These are phyloP conservation scores for Actinostola sp. DNA, from an alignment of 92 coral and sea anemone genomes.

Conservation along the genomic window DNA sequence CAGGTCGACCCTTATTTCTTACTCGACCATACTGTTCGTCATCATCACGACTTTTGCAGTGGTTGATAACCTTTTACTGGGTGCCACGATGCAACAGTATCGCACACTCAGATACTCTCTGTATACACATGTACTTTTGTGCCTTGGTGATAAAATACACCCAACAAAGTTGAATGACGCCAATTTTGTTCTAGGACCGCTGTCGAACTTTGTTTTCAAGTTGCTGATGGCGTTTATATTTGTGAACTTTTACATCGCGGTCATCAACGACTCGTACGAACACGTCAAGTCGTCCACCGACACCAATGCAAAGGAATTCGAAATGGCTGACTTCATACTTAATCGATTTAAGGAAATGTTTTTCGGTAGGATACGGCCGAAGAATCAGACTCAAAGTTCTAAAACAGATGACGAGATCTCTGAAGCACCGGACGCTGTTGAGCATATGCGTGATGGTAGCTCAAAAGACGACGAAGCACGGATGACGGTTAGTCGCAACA, in stretches of 20 bases:
- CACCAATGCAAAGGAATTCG: slow-evolving; percentile 49
- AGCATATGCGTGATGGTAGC: too few species aligned
- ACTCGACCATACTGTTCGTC: slow-evolving; percentile 46
- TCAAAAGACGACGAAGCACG: too few species aligned
- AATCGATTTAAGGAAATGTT: slow-evolving; percentile 44
- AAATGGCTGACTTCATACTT: slow-evolving; percentile 72
- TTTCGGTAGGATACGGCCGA: slow-evolving; percentile 21
- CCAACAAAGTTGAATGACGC: slow-evolving; percentile 38
- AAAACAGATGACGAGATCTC: too few species aligned
- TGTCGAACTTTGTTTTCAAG: slow-evolving; percentile 60
- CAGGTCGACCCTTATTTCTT: slow-evolving; percentile 50
- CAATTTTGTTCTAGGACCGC: slow-evolving; percentile 55
- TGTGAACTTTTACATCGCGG: slow-evolving; percentile 77
- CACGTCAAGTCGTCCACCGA: slow-evolving; percentile 60
- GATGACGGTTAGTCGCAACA: too few species aligned
- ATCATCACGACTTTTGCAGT: slow-evolving; percentile 59
- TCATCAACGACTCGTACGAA: slow-evolving; percentile 61
- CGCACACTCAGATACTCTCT: slow-evolving; percentile 52
- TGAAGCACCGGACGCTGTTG: too few species aligned
- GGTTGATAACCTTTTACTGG: slow-evolving; percentile 49
- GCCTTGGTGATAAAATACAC: slow-evolving; percentile 55
- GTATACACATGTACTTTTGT: slow-evolving; percentile 56
- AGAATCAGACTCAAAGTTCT: too few species aligned
- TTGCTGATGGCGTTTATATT: slow-evolving; percentile 56
- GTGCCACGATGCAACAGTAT: slow-evolving; percentile 39